Base-by-base conservation (phyloP, 2,113 vertebrate genomes). In the Microtus richardsoni region DNA sequence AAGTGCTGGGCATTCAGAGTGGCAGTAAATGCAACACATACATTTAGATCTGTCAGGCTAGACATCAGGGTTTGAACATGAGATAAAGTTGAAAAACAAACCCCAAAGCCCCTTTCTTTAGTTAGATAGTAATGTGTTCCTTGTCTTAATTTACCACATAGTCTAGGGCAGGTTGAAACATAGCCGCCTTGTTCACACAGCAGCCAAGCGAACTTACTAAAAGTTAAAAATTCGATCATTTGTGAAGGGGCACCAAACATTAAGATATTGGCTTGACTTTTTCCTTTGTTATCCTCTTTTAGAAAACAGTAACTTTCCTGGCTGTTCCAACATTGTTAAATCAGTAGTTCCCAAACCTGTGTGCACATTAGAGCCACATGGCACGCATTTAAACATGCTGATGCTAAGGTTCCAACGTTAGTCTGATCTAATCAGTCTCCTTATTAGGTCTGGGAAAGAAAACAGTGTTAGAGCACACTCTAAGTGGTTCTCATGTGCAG, bases 121-220 rank as follows among this genome's bases (percentile, higher is more conserved):
- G 79, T 82, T 79, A 22, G 52, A 64, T 13, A 68, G 28, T 79
- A 89, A 87, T 91, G 39, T 6, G 11, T 73, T 94, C 30, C 13
- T 95, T 54, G 91, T 74, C 36, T 91, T 97, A 77, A 88, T 93
- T 90, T 91, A 88, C 16, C 87, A 84, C 88, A 75, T 7, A 84
- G 58, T 93, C 79, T n/a, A 64, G 78, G 66, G 47, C 71, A 93
- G 41, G 30, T 68, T 84, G 90, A 88, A 68, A 95, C 39, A 36
- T 64, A 94, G 84, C 24, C 94, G 39, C 7, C 39, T n/a, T 94
- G 58, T 95, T 96, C 84, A 95, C 71, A 80, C 22, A 73, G 60
- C 83, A 91, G 91, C n/a, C 94, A 94, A 93, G 80, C 28, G 95
- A 97, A 88, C 44, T 91, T 93, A 93, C 66, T 89, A 94, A 91